Base-by-base conservation (phyloP, 2,113 vertebrate genomes). In the Oncorhynchus masou region DNA sequence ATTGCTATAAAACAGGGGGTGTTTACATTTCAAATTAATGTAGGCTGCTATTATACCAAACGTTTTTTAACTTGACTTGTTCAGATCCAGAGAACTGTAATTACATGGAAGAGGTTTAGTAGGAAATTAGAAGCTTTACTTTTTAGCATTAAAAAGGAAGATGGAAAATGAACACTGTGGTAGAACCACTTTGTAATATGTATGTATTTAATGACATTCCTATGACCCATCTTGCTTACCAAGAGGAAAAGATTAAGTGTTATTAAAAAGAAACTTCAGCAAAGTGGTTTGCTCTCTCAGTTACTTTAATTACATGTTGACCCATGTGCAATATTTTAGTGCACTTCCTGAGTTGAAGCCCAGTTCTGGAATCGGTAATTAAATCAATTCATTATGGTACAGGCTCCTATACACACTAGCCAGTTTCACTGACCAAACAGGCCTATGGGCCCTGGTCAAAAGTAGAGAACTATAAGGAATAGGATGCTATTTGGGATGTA, bases 101-200 rank as follows among this genome's bases (percentile, higher is more conserved):
- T 83, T 81, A 77, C 75, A 70, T 68, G 64, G 77, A 82, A 84
- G 74, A 70, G 65, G 74, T 73, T 62, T 11, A 49, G 29, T 24
- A 74, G 54, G 71, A 71, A 73, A 25, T 78, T 68, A 31, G 66
- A 82, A 78, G 84, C 24, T 73, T 64, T 69, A 54, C 69, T 74
- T 82, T 75, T 73, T 65, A 71, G 76, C 60, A n/a, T 62, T 54
- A 15, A 34, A 20, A 71, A 60, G 45, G 34, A 70, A 69, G 13
- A n/a, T 24, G 3, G 54, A 70, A 16, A 48, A 49, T 71, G 1
- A 70, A 29, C 29, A 25, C 24, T 2, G 29, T 74, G 64, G 48
- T 48, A 6, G 5, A 29, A 27, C 13, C 65, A 7, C 20, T 57
- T 69, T 51, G 68, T 70, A 49, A 69, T n/a, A 19, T 48, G 49